Evolutionary conservation across 2,797 vertebrate genomes (phyloP), one percentile per base, ranked within the genome.

Genomic region (Hemitrygon akajei): DNA sequence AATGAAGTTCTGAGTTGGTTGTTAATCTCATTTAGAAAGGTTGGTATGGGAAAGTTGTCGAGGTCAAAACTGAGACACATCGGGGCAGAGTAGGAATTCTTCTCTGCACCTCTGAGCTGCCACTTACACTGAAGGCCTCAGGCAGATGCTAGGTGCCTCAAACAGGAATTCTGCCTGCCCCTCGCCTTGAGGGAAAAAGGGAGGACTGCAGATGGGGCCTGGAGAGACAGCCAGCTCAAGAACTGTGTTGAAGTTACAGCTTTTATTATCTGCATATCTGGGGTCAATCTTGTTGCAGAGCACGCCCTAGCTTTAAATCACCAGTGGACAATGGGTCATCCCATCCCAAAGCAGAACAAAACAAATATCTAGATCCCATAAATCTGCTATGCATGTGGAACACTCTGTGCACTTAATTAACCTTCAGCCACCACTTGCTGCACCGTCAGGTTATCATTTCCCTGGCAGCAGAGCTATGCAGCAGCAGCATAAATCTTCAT

Each of bases 381-480:
- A 89, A 89, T 89, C 63, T 66, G 63, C 63, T 10, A 37, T 22
- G 63, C 86, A 89, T 37, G 86, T 20, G 18, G 18, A 89, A 89
- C 86, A 11, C 34, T 5, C n/a, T 20, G 16, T 22, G 63, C 60
- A 37, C n/a, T 69, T 34, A 69, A 69, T 69, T 89, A 66, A 69
- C n/a, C 60, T 89, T 63, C 86, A 69, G 63, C 9, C 63, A 22
- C 63, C 63, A 89, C n/a, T 69, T 1, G 16, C 60, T 87, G 58
- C 60, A 66, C 60, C n/a, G 37, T 89, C n/a, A 37, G n/a, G 27
- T 63, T 86, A 89, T 69, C 60, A 22, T 89, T 89, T 89, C 63
- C 63, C 86, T 34, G 86, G 87, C 84, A 87, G 58, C 30, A 66
- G 84, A 87, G 58, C 34, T 69, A 34, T 69, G 86, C 56, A 86